Evolutionary conservation across 30 jellyfish, hydroid and myxozoan genomes (phyloP), one percentile per base, ranked within the genome.

Genomic region (Cassiopea andromeda): DNA sequence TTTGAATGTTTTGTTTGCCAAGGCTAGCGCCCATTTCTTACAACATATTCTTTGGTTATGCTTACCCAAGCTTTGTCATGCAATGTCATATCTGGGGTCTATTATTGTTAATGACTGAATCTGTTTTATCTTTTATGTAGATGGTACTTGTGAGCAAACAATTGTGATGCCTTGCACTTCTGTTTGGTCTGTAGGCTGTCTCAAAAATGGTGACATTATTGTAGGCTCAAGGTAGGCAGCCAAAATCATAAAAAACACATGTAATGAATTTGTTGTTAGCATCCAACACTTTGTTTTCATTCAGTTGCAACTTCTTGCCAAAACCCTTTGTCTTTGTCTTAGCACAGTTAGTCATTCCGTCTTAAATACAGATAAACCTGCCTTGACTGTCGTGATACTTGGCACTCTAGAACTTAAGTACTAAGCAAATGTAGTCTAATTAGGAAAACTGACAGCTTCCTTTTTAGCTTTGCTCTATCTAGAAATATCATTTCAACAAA

Each of bases 131-230:
- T 54, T 54, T 10, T 54, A 10, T 54, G 44, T 64, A 93, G 98
- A 84, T 77, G 92, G 81, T 18, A 38, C 60, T 16, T 93, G 98
- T 66, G 90, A 64, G 8, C 98, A 93, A 48, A 75, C 97, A 50
- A 88, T 93, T 7, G 81, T 73, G 46, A 27, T 93, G 85, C 98
- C 98, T 3, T 87, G 98, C 77, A 96, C 92, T 7, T 93, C 98
- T 5, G 97, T 88, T 9, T 93, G 98, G 98, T 57, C 94, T 12
- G 98, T 93, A 27, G 48, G 57, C 68, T 78, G 93, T 70, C 88
- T 93, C 16, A 60, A 75, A 50, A 93, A 93, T 84, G 98, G 98
- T 1, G 98, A 93, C 67, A 82, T 93, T 19, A 64, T 93, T 59
- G 97, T 84, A 46, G 98, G 98, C 71, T 78, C 97, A 18, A 93